A percentile compares a stretch with the other conserved stretches of the same genome.
Evolutionary conservation across 2,113 vertebrate species (phyloP).

Genomic region (Rhea pennata): DNA sequence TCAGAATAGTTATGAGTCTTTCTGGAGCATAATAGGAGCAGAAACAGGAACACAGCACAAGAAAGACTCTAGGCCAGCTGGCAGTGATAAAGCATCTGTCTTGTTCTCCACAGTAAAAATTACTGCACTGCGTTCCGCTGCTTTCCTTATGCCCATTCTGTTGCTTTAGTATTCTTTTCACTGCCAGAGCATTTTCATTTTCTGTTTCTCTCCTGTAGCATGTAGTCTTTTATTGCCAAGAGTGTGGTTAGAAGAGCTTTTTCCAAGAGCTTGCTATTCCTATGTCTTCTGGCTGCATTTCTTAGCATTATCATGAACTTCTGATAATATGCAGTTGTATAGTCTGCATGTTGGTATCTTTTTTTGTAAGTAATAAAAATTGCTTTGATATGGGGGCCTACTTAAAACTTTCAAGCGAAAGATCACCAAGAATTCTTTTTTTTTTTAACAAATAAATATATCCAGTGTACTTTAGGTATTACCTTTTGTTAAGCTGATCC

Average conservation of each 20-base stretch:
- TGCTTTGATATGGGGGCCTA: not conserved
- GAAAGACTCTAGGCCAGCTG: not conserved
- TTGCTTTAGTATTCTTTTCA: not conserved
- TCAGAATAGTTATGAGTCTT: not conserved
- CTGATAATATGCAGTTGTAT: not conserved
- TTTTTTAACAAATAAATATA: rapidly evolving
- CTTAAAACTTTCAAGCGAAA: not conserved
- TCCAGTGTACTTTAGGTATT: rapidly evolving
- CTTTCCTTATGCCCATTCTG: not conserved
- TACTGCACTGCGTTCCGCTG: not conserved
- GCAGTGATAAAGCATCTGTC: not conserved
- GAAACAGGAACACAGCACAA: rapidly evolving
- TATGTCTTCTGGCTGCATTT: not conserved
- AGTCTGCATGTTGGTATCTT: not conserved
- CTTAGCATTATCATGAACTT: not conserved
- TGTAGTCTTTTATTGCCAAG: not conserved
- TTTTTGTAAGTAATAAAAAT: not conserved
- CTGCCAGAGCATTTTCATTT: not conserved
- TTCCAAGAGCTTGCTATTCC: not conserved
- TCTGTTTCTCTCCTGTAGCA: not conserved
- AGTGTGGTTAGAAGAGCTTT: not conserved
- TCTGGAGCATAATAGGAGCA: not conserved
- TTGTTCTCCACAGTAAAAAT: not conserved
- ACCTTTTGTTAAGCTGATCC: not conserved
- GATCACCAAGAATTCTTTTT: not conserved